A percentile compares a stretch with the other conserved stretches of the same genome.
These are phyloP conservation scores for Autographa pulchrina DNA, from an alignment of 2,888 invertebrate genomes.

Conservation along the genomic window DNA sequence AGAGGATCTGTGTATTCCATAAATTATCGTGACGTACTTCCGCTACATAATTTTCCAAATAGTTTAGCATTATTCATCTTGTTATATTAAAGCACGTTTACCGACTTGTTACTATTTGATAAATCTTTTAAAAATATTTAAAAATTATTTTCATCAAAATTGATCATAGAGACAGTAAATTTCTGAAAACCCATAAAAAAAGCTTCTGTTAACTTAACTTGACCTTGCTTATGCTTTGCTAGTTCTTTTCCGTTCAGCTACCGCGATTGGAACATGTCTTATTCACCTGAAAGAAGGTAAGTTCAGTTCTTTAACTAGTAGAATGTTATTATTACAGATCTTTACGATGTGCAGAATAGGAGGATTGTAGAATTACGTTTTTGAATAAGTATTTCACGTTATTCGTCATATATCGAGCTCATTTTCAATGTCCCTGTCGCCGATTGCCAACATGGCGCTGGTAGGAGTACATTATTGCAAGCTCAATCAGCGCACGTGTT, in stretches of 20 bases:
- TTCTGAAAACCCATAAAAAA: constrained; percentile 69
- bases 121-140: constrained; percentile 74
- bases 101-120: constrained; percentile 59
- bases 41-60: constrained; percentile 79
- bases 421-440: constrained; percentile 78
- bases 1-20: constrained; percentile 36
- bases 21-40: constrained; percentile 75
- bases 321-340: constrained; percentile 57
- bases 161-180: constrained; percentile 32
- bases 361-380: constrained; percentile 34
- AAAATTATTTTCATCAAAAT: constrained; percentile 57
- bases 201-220: constrained; percentile 87
- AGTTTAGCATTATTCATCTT: constrained; percentile 71
- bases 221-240: constrained; percentile 90
- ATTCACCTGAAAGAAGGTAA: constrained; percentile 95
- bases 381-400: constrained; percentile 39
- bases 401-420: constrained; percentile 66
- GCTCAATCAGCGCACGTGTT: constrained; percentile 85
- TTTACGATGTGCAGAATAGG: constrained; percentile 48
- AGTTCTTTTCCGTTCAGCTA: constrained; percentile 93
- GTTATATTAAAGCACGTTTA: constrained; percentile 59
- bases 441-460: constrained; percentile 90
- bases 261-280: constrained; percentile 95
- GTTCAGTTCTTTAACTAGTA: constrained; percentile 81
- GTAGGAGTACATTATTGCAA: constrained; percentile 80